Percentiles rank a stretch among this genome's conserved stretches.
These are phyloP conservation scores for Asteroscopus sphinx DNA, from an alignment of 2,888 invertebrate genomes.

Conservation along the genomic window DNA sequence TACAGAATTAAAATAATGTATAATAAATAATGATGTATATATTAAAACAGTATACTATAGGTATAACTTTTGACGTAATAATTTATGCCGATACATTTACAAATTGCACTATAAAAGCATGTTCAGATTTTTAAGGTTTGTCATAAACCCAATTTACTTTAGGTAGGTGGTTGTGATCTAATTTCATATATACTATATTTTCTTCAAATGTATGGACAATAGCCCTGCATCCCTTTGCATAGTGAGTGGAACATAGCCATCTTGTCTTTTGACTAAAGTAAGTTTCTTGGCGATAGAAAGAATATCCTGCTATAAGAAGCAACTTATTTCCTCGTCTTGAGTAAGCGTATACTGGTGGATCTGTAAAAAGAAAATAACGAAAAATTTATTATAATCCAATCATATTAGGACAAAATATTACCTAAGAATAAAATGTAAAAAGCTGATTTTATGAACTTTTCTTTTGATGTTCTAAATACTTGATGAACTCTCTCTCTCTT, in stretches of 20 bases:
- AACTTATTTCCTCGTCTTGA: background rate
- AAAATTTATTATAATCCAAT: no score
- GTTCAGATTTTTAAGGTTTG: background rate
- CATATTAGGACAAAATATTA: no score
- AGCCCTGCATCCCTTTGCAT: background rate
- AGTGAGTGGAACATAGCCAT: background rate
- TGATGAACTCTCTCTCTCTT: no score
- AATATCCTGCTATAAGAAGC: background rate
- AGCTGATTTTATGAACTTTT: no score
- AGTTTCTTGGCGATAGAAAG: constrained; percentile 7
- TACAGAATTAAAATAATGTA: no score
- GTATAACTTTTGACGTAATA: background rate
- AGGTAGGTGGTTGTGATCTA: constrained; percentile 1
- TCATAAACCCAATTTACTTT: constrained; percentile 7
- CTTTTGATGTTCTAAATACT: no score
- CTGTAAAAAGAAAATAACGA: no score
- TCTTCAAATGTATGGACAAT: constrained; percentile 4
- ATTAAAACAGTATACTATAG: background rate
- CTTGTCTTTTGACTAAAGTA: background rate
- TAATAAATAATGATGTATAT: no score
- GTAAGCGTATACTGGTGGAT: background rate
- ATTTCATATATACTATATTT: background rate
- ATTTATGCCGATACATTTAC: background rate
- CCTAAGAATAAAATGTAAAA: no score
- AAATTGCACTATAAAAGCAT: background rate